phyloP scores from a whole-genome alignment of 1,140 invertebrate genomes.

The Drosophila arizonae region DNA sequence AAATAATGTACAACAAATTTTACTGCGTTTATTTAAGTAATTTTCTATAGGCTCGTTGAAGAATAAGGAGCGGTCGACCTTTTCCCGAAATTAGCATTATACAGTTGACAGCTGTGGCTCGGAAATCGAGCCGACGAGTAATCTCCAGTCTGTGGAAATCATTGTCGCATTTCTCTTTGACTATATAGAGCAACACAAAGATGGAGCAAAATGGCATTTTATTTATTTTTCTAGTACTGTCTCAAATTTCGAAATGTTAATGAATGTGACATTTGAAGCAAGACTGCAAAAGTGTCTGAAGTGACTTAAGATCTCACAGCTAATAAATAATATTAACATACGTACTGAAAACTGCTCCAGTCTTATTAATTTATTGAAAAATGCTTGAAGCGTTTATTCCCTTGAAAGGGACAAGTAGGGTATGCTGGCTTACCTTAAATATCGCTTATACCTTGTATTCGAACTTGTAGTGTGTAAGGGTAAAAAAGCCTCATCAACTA shows the following conservation, averaged over 20 bases:
- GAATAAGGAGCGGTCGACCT: neutral
- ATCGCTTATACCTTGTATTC: no score
- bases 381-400: no score
- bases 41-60: neutral
- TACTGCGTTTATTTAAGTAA: neutral
- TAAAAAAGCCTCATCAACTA: no score
- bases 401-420: no score
- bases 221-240: neutral
- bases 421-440: no score
- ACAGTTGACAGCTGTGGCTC: no score
- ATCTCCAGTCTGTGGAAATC: neutral
- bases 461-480: no score
- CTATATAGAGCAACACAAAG: slow-evolving; percentile 55
- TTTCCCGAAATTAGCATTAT: neutral
- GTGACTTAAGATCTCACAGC: no score
- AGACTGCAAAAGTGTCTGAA: neutral
- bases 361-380: no score
- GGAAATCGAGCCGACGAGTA: neutral
- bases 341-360: no score
- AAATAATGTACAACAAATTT: neutral
- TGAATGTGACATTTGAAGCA: slow-evolving; percentile 4
- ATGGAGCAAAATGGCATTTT: slow-evolving; percentile 60
- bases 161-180: slow-evolving; percentile 20
- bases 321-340: no score
- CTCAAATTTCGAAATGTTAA: neutral